phyloP scores from a whole-genome alignment of 1,140 invertebrate genomes.

The Cecropterus lyciades region DNA sequence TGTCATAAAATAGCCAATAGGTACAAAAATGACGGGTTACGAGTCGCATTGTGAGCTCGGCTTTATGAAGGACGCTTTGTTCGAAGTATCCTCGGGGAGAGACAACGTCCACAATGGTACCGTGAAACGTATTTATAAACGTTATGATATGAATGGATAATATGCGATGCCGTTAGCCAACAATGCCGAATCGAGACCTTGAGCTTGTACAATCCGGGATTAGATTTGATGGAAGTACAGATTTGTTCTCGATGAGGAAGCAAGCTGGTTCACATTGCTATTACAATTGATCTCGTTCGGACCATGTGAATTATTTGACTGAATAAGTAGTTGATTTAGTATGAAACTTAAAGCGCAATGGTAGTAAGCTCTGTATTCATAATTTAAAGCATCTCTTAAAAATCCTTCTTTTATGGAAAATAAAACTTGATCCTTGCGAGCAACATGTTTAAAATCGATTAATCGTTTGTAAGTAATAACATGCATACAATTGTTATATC shows the following conservation, averaged over 20 bases:
- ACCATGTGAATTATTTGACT: slow-evolving; percentile 1
- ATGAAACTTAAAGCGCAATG: neutral
- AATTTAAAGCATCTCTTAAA: too few relatives aligned
- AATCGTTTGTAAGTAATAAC: too few relatives aligned
- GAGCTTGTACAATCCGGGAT: slow-evolving; percentile 71
- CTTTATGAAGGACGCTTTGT: slow-evolving; percentile 73
- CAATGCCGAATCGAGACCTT: slow-evolving; percentile 60
- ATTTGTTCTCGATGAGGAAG: slow-evolving; percentile 24
- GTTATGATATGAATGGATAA: slow-evolving; percentile 80
- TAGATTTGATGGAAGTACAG: slow-evolving; percentile 56
- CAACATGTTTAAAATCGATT: too few relatives aligned
- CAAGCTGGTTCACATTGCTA: slow-evolving; percentile 22
- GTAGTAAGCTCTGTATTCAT: too few relatives aligned
- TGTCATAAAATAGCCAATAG: slow-evolving; percentile 82
- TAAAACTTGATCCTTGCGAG: too few relatives aligned
- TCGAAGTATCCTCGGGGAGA: slow-evolving; percentile 72
- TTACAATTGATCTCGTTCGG: slow-evolving; percentile 8
- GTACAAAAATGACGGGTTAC: slow-evolving; percentile 80
- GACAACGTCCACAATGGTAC: slow-evolving; percentile 67
- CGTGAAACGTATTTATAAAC: slow-evolving; percentile 78
- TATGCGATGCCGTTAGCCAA: slow-evolving; percentile 56
- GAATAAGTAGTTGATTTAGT: neutral
- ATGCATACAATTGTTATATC: too few relatives aligned
- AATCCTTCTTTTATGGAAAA: too few relatives aligned
- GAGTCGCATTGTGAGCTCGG: slow-evolving; percentile 64